Evolutionary conservation across 2,797 vertebrate species (phyloP), one percentile per base, ranked within the genome.

Genomic region (Tokudaia muenninki): DNA sequence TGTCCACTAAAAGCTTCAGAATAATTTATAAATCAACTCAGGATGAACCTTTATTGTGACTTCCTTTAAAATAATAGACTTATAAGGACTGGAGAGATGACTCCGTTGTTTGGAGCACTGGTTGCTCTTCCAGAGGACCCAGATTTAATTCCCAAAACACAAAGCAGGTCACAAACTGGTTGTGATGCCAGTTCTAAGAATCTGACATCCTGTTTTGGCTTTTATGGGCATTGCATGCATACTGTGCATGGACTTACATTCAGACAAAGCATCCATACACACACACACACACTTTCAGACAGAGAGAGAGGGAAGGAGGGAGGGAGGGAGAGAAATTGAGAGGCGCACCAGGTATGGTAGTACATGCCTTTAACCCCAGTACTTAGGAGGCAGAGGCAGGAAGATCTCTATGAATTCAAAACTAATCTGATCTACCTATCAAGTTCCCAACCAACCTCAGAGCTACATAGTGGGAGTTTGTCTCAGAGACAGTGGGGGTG

Each of bases 21-120:
- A 10, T 75, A 87, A 75, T 59, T 67, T 86, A 31, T 72, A 87
- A 83, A 67, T 93, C 13, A 93, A 84, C 26, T 89, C 57, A 70
- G 11, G 10, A 22, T 34, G 87, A 92, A 92, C 67, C 29, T 63
- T 79, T 74, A 92, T 70, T 80, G 70, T 14, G 74, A 84, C 41
- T 59, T 93, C 83, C 59, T 61, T 92, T 70, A 87, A 19, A 50
- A 82, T 82, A 14, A 37, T 47, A 87, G 44, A 83, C 91, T 89
- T 93, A 26, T 50, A 22, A n/a, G n/a, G 52, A 8, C 86, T 74
- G 24, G 52, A 87, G 67, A 55, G 50, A 41, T 41, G 50, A 10
- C 50, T 87, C n/a, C 57, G 86, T n/a, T 31, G 50, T 55, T 80
- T 4, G 12, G 78, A 57, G 31, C 17, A 22, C 31, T 80, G 31